Percentiles rank a stretch among this genome's conserved stretches.
These are phyloP conservation scores for Melanotaenia boesemani DNA, from an alignment of 2,797 vertebrate species.

Conservation along the genomic window DNA sequence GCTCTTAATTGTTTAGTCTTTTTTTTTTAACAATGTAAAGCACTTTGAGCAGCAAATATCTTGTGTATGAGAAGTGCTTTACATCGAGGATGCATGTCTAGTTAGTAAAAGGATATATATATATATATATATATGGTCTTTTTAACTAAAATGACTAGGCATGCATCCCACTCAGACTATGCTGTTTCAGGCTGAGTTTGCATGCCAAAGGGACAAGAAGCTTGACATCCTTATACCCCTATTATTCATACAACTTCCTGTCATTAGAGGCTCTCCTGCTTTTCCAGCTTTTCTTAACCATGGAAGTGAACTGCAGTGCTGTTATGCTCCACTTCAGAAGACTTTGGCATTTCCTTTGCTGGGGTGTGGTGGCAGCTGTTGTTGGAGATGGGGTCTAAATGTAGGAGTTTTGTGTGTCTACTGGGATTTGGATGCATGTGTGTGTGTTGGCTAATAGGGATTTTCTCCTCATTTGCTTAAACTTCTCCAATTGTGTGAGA, in stretches of 20 bases:
- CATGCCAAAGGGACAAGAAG: slow-evolving; percentile 52
- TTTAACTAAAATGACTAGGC: background rate
- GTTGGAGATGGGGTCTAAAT: slow-evolving; percentile 66
- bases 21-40: too few species aligned
- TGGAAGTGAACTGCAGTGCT: slow-evolving; percentile 67
- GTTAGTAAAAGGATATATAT: too few species aligned
- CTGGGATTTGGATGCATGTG: slow-evolving; percentile 35
- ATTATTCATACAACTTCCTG: slow-evolving; percentile 81
- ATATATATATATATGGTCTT: too few species aligned
- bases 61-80: too few species aligned
- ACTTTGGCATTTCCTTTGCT: slow-evolving; percentile 81
- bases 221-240: slow-evolving; percentile 62
- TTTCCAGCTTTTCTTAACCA: slow-evolving; percentile 51
- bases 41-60: too few species aligned
- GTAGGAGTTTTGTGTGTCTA: slow-evolving; percentile 65
- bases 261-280: slow-evolving; percentile 75
- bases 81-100: too few species aligned
- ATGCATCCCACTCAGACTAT: slow-evolving; percentile 13
- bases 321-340: slow-evolving; percentile 77
- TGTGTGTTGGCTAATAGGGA: slow-evolving; percentile 24
- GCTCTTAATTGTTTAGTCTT: too few species aligned
- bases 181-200: slow-evolving; percentile 35
- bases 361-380: slow-evolving; percentile 73
- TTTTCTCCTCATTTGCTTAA: slow-evolving; percentile 57
- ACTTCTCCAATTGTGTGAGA: slow-evolving; percentile 58